These are phyloP conservation scores for Channa maculata DNA, from an alignment of 2,113 vertebrate species.

Conservation along the genomic window DNA sequence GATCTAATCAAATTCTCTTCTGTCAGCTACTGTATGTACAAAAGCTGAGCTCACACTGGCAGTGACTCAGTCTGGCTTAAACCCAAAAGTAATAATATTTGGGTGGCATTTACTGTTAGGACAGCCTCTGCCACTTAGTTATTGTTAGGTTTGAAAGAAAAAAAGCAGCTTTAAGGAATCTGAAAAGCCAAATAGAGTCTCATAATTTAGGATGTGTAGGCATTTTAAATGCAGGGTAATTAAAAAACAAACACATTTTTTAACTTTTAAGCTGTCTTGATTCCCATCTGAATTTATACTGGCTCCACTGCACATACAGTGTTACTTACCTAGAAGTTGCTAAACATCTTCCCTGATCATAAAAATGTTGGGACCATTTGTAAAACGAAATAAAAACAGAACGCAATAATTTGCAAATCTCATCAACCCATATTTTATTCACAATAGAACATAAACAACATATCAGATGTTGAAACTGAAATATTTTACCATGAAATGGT, in stretches of 20 bases:
- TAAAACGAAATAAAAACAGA: too few relatives aligned
- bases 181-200: slow-evolving; percentile 9
- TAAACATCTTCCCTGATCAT: too few relatives aligned
- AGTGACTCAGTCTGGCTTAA: slow-evolving; percentile 53
- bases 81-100: slow-evolving; percentile 55
- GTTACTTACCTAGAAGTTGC: too few relatives aligned
- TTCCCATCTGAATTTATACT: slow-evolving; percentile 4
- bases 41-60: slow-evolving; percentile 37
- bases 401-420: too few relatives aligned
- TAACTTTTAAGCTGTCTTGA: not conserved
- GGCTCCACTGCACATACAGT: too few relatives aligned
- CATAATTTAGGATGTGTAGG: not conserved
- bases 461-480: too few relatives aligned
- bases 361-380: too few relatives aligned
- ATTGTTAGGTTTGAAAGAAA: slow-evolving; percentile 44
- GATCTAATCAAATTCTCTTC: not conserved
- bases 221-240: slow-evolving; percentile 23
- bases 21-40: slow-evolving; percentile 22
- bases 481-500: too few relatives aligned
- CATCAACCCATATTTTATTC: too few relatives aligned
- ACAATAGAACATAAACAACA: too few relatives aligned
- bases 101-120: slow-evolving; percentile 44
- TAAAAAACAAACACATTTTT: not conserved
- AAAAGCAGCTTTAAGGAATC: slow-evolving; percentile 1
- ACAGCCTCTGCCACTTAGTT: slow-evolving; percentile 48